Conservation (phyloP, 2,888 invertebrate species). For the Crioceris asparagi region DNA sequence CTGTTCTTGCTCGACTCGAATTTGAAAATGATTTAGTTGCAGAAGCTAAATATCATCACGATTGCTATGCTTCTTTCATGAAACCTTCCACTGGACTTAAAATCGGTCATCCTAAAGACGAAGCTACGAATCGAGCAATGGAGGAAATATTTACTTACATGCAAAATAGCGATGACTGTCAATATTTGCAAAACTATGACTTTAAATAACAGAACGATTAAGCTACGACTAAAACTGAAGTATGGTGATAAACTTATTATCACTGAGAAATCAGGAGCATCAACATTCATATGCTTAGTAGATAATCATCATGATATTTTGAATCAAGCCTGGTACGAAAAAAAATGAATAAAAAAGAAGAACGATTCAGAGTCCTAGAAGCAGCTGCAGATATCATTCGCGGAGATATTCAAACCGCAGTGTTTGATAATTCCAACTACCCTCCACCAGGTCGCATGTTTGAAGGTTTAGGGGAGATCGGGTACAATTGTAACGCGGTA, state of each 20-base stretch:
- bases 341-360: constrained; percentile 3
- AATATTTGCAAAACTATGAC: constrained; percentile 20
- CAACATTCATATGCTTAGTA: constrained; percentile 8
- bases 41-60: constrained; percentile 28
- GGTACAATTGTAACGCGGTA: too few relatives aligned
- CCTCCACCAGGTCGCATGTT: constrained; percentile 25
- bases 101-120: constrained; percentile 28
- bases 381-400: constrained; percentile 5
- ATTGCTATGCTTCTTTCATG: constrained; percentile 26
- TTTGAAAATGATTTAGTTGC: constrained; percentile 25
- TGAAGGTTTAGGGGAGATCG: too few relatives aligned
- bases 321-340: constrained; percentile 6
- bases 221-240: constrained; percentile 24
- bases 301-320: constrained; percentile 5
- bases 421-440: constrained; percentile 12
- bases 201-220: constrained; percentile 25
- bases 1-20: constrained; percentile 23
- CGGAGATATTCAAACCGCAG: constrained; percentile 4
- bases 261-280: constrained; percentile 19
- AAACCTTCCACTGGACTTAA: constrained; percentile 27
- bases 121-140: constrained; percentile 26
- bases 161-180: constrained; percentile 28
- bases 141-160: constrained; percentile 27
- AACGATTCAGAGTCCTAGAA: constrained; percentile 6
- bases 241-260: constrained; percentile 29